Percentiles rank a stretch among this genome's conserved stretches.
Conservation (phyloP, 1,140 invertebrate genomes). For the Gonatopus flavifemur region DNA sequence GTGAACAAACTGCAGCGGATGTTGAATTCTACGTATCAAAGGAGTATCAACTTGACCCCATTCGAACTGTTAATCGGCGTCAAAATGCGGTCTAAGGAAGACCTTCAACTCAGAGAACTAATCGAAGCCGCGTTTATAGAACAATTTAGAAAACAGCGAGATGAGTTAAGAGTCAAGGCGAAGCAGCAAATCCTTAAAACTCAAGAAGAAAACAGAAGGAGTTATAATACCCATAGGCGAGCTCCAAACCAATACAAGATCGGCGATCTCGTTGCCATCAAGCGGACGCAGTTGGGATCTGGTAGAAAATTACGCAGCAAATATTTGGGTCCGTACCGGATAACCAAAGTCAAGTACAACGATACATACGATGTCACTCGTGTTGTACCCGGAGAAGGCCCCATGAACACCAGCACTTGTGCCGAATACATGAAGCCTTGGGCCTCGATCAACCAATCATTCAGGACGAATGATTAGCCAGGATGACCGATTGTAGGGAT, state of each 20-base stretch:
- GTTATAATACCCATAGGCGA: not conserved
- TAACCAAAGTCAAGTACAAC: not conserved
- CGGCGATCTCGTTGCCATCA: not conserved
- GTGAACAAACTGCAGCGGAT: not conserved
- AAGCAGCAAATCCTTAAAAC: not conserved
- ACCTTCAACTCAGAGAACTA: not conserved
- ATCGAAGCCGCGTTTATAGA: not conserved
- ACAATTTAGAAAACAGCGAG: not conserved
- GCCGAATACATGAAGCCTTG: not conserved
- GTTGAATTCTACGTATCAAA: slow-evolving; percentile 1
- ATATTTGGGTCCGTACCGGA: slow-evolving; percentile 5
- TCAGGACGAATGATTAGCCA: too few relatives aligned
- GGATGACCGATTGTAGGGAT: too few relatives aligned
- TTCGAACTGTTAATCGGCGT: not conserved
- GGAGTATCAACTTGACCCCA: not conserved
- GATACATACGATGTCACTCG: not conserved
- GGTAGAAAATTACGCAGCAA: not conserved
- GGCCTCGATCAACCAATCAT: too few relatives aligned
- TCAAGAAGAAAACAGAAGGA: not conserved
- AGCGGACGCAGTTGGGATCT: not conserved
- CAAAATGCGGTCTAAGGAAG: not conserved
- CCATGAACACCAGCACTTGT: not conserved
- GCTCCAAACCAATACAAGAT: not conserved
- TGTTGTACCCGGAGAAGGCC: not conserved
- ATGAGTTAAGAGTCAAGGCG: not conserved